phyloP scores from a whole-genome alignment of 2,113 vertebrate species.

The Pyrgilauda ruficollis region DNA sequence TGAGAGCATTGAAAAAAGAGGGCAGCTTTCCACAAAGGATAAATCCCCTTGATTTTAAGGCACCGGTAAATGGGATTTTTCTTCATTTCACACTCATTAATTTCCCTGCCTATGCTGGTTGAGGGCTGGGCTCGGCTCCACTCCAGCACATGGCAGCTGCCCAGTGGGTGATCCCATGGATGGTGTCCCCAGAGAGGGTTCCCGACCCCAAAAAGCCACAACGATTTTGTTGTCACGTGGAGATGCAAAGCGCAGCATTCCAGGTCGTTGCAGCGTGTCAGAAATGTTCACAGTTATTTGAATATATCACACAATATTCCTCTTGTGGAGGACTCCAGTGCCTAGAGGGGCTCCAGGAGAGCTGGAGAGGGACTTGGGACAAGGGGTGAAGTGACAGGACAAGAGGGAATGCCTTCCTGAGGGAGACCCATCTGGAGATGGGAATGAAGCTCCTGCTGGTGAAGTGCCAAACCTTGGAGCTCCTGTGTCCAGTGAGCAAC shows the following conservation, averaged over 20 bases:
- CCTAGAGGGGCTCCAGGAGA: background rate
- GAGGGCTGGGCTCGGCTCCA: background rate
- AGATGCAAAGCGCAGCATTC: background rate
- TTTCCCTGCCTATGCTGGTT: background rate
- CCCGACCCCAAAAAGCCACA: background rate
- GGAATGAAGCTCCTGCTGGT: fast-evolving
- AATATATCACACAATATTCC: too few relatives aligned
- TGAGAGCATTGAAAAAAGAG: background rate
- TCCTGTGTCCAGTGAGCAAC: background rate
- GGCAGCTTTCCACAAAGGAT: background rate
- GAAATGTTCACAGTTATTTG: background rate
- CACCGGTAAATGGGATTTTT: background rate
- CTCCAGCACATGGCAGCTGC: background rate
- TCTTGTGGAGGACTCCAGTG: background rate
- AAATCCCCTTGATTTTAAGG: background rate
- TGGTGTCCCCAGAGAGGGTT: background rate
- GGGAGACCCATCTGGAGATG: background rate
- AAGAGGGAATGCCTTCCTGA: fast-evolving
- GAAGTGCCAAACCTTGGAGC: background rate
- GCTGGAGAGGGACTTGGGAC: background rate
- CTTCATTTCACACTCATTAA: constrained; percentile 18
- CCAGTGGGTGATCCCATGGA: background rate
- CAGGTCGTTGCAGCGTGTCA: background rate
- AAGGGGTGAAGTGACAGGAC: background rate
- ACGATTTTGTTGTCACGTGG: background rate